These are phyloP conservation scores for Mythimna ferrago DNA, from an alignment of 2,888 invertebrate genomes.

Conservation along the genomic window DNA sequence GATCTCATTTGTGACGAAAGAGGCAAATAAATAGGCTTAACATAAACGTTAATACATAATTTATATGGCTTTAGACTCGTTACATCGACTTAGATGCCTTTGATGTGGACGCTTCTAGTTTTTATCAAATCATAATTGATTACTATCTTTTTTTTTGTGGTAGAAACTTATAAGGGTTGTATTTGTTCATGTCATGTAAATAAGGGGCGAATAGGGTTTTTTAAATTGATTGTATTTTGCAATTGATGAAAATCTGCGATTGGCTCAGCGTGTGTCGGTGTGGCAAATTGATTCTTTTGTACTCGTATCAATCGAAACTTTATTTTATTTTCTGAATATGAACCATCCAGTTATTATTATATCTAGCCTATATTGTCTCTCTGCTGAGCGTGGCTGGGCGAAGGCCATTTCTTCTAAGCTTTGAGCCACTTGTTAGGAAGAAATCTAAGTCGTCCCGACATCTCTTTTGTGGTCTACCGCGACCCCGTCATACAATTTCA, in stretches of 20 bases:
- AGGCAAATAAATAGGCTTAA: constrained; percentile 80
- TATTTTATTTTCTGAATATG: neutral
- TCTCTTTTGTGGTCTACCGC: too few relatives aligned
- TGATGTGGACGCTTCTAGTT: constrained; percentile 52
- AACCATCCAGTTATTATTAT: neutral
- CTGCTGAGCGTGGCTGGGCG: too few relatives aligned
- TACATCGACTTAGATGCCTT: constrained; percentile 45
- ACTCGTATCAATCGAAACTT: neutral
- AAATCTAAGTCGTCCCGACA: too few relatives aligned
- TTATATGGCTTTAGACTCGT: constrained; percentile 50
- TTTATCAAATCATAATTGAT: constrained; percentile 49
- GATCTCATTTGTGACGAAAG: constrained; percentile 85
- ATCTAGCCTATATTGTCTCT: too few relatives aligned
- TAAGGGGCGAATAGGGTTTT: constrained; percentile 2
- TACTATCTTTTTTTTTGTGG: constrained; percentile 35
- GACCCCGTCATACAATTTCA: too few relatives aligned
- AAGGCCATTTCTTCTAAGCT: too few relatives aligned
- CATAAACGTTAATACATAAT: constrained; percentile 69
- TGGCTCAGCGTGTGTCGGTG: neutral
- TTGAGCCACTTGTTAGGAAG: too few relatives aligned
- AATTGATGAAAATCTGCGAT: constrained; percentile 21
- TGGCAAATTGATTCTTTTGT: constrained; percentile 22
- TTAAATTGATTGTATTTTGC: constrained; percentile 22
- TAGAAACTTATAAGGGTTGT: constrained; percentile 24
- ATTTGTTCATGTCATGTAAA: constrained; percentile 31